A percentile compares a stretch with the other conserved stretches of the same genome.
phyloP scores from a whole-genome alignment of 2,888 invertebrate genomes.

The Aphodius granarius region DNA sequence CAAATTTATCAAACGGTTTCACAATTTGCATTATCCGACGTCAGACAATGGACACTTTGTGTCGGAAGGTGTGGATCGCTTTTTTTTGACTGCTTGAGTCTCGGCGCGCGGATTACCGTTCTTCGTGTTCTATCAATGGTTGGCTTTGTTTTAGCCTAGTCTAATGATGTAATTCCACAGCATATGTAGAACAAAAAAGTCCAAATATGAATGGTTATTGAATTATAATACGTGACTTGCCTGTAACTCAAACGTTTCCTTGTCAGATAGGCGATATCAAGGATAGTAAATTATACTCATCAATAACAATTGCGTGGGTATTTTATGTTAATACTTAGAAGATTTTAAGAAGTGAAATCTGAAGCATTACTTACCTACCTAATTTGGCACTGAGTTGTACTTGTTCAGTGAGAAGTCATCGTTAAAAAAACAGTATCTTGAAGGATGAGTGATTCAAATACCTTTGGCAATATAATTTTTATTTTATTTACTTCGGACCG shows the following conservation, averaged over 20 bases:
- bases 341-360: too few relatives aligned
- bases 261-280: background rate
- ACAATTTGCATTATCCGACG: background rate
- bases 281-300: background rate
- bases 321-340: too few relatives aligned
- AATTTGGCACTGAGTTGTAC: too few relatives aligned
- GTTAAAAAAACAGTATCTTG: too few relatives aligned
- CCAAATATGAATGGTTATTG: background rate
- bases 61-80: background rate
- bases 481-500: too few relatives aligned
- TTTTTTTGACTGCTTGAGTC: background rate
- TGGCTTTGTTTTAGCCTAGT: background rate
- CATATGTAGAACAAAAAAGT: background rate
- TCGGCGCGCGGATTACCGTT: background rate
- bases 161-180: background rate
- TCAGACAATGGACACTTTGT: slow-evolving; percentile 11
- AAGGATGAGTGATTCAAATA: too few relatives aligned
- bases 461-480: too few relatives aligned
- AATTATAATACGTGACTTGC: background rate
- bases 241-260: background rate
- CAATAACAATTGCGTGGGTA: background rate
- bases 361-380: too few relatives aligned
- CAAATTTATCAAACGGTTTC: slow-evolving; percentile 12
- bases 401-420: too few relatives aligned
- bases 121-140: background rate